Evolutionary conservation across 2,888 invertebrate species (phyloP).

Genomic region (Lydus trimaculatus): DNA sequence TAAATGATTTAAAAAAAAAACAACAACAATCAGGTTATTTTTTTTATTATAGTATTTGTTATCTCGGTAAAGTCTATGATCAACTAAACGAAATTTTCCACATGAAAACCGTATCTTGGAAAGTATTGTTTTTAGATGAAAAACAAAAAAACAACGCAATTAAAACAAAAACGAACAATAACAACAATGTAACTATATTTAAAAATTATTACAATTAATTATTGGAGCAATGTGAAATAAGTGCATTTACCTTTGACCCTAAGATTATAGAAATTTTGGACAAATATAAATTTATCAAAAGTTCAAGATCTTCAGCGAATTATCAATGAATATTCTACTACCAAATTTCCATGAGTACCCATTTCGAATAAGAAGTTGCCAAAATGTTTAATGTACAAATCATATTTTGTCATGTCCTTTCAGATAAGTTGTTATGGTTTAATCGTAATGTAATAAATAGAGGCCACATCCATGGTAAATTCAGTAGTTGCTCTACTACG

Average conservation of each 20-base stretch:
- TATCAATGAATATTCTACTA: too few species aligned
- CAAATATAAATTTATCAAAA: neutral
- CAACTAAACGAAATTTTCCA: too few species aligned
- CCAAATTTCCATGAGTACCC: too few species aligned
- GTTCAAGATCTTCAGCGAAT: too few species aligned
- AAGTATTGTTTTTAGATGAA: too few species aligned
- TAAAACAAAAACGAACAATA: too few species aligned
- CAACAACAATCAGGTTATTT: neutral
- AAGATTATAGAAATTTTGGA: neutral
- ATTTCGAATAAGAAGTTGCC: too few species aligned
- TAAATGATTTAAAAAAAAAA: neutral
- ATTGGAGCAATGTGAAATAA: neutral
- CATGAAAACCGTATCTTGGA: too few species aligned
- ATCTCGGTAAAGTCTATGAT: too few species aligned
- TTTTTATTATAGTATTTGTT: neutral
- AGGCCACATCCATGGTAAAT: neutral
- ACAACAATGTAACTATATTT: neutral
- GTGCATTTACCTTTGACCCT: neutral
- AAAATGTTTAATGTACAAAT: too few species aligned
- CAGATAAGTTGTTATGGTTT: neutral
- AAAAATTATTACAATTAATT: neutral
- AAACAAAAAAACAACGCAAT: too few species aligned
- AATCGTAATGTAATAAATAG: conserved; percentile 6
- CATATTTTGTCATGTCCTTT: neutral
- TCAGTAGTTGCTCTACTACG: neutral